Evolutionary conservation across 1,140 invertebrate species (phyloP), one percentile per base, ranked within the genome.

Genomic region (Rhopalosiphum padi): DNA sequence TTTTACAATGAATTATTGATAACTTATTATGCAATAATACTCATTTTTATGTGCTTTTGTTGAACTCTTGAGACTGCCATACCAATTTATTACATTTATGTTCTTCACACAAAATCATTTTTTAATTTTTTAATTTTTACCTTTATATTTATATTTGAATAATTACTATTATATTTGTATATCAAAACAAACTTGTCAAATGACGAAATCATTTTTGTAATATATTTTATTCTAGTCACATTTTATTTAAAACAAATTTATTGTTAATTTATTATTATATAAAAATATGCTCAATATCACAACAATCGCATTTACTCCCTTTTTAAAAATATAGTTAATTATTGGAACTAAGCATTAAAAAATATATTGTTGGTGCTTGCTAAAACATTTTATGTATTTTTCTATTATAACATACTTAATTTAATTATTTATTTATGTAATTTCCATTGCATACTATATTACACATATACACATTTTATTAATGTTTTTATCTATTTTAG

Each of bases 11-110:
- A 51, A 51, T 18, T 18, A 46, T 77, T 91, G 18, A 91, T 77
- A n/a, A 68, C 51, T 93, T 22, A 35, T 60, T 37, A 0, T 87
- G 15, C n/a, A n/a, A 77, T 15, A 68, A 55, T 88, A 93, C 43
- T 23, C 53, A 88, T 87, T 87, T 86, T 93, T 77, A 60, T n/a
- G 35, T 88, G 51, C 60, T 93, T 93, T 93, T 35, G 23, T 68
- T 77, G 30, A 88, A 93, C 41, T 46, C 43, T 89, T 85, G 37
- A 93, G 91, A 93, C 91, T 93, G 91, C 48, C 48, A 46, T 90
- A n/a, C 11, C 53, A 23, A 37, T 23, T 35, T 35, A 11, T 51
- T 35, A 25, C 22, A 30, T 60, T 41, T 68, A 68, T 90, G 15
- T 68, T 90, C 53, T 90, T 60, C 37, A 89, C 35, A 43, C 37